Conservation (phyloP, 2,888 invertebrate genomes). For the Drosophila kanekoi region DNA sequence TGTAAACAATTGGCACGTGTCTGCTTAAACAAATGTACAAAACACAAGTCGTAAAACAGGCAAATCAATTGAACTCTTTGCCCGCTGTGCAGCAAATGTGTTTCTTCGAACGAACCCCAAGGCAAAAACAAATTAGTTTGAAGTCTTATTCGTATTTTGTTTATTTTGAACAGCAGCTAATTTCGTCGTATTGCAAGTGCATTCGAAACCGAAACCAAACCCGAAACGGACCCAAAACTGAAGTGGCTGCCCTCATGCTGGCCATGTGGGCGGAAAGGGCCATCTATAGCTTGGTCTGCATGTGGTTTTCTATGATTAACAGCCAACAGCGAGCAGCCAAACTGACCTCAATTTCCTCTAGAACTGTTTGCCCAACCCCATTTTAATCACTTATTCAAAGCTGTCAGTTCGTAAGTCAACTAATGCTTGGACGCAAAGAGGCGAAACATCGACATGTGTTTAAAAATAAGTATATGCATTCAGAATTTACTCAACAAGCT, state of each 20-base stretch:
- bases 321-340: constrained; percentile 4
- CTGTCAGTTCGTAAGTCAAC: constrained; percentile 4
- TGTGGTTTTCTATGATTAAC: constrained; percentile 27
- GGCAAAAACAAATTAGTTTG: constrained; percentile 2
- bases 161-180: constrained; percentile 10
- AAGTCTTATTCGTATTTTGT: constrained; percentile 3
- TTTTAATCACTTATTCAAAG: constrained; percentile 15
- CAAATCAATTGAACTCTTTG: constrained; percentile 51
- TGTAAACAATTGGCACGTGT: constrained; percentile 60
- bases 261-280: constrained; percentile 65
- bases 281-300: constrained; percentile 30
- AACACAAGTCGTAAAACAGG: constrained; percentile 12
- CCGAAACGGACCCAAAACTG: constrained; percentile 13
- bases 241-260: constrained; percentile 25
- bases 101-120: not conserved
- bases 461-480: not conserved
- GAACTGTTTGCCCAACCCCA: constrained; percentile 16
- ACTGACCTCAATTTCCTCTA: constrained; percentile 43
- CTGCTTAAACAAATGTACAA: constrained; percentile 17
- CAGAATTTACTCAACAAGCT: not conserved
- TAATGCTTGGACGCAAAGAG: not conserved
- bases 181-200: constrained; percentile 50
- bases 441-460: not conserved
- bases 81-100: constrained; percentile 15
- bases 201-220: constrained; percentile 33